phyloP scores from a whole-genome alignment of 2,888 invertebrate genomes.

The Colletes collaris region DNA sequence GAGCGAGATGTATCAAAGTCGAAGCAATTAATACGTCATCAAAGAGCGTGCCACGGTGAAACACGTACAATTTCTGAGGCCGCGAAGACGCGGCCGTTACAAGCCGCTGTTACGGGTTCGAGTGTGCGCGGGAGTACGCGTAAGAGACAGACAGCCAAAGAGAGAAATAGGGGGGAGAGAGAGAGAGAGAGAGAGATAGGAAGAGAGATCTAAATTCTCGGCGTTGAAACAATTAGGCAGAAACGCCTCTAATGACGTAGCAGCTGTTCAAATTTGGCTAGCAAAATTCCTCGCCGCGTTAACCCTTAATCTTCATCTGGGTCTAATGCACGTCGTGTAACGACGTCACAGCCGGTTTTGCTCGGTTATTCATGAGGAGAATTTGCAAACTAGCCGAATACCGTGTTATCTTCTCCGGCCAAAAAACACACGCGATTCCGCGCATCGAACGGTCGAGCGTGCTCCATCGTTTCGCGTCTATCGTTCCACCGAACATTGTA shows the following conservation, averaged over 20 bases:
- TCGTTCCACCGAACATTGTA: too few relatives aligned
- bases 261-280: constrained; percentile 59
- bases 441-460: too few relatives aligned
- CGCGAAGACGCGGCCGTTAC: constrained; percentile 54
- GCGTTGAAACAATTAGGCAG: constrained; percentile 67
- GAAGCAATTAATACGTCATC: constrained; percentile 78
- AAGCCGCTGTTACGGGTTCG: too few relatives aligned
- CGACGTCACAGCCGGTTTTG: constrained; percentile 31
- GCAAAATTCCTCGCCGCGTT: constrained; percentile 59
- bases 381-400: constrained; percentile 20
- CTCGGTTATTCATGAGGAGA: constrained; percentile 50
- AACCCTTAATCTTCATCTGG: constrained; percentile 55
- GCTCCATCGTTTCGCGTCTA: too few relatives aligned
- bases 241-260: constrained; percentile 66
- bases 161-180: background rate
- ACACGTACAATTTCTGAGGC: constrained; percentile 63
- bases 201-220: constrained; percentile 43
- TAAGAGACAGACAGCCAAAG: constrained; percentile 1
- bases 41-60: constrained; percentile 63
- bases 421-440: too few relatives aligned
- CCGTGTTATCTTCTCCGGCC: constrained; percentile 2
- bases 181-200: background rate
- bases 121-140: background rate
- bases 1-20: constrained; percentile 72
- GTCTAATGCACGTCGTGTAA: constrained; percentile 23